A percentile compares a stretch with the other conserved stretches of the same genome.
These are phyloP conservation scores for Danio jaintianensis DNA, from an alignment of 2,797 vertebrate genomes.

Conservation along the genomic window DNA sequence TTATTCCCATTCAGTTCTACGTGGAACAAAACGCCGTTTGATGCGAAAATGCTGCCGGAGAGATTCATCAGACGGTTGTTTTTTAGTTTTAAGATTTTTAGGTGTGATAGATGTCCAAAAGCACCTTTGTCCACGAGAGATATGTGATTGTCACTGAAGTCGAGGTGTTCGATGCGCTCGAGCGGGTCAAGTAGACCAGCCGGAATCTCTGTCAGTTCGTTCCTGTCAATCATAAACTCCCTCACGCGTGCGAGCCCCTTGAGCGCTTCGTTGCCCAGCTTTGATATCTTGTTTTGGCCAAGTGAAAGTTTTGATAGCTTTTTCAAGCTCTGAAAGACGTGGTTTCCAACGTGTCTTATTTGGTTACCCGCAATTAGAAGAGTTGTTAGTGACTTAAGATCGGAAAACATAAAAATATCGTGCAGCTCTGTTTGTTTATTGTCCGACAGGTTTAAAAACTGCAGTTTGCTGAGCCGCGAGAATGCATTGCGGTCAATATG, in stretches of 20 bases:
- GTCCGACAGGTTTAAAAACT: slow-evolving; percentile 89
- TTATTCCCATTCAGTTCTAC: slow-evolving; percentile 91
- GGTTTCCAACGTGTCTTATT: slow-evolving; percentile 81
- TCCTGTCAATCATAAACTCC: slow-evolving; percentile 88
- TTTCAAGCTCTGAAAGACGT: slow-evolving; percentile 87
- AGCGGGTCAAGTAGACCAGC: slow-evolving; percentile 85
- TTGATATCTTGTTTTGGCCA: slow-evolving; percentile 85
- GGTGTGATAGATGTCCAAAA: slow-evolving; percentile 78
- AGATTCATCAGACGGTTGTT: slow-evolving; percentile 86
- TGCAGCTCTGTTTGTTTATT: slow-evolving; percentile 87
- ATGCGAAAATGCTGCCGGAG: slow-evolving; percentile 82
- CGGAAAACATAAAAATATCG: slow-evolving; percentile 82
- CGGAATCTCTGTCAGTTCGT: slow-evolving; percentile 85
- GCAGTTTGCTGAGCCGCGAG: slow-evolving; percentile 84
- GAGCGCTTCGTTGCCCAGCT: slow-evolving; percentile 82
- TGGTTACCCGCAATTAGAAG: slow-evolving; percentile 89
- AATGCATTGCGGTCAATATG: slow-evolving; percentile 89
- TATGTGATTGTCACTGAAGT: slow-evolving; percentile 87
- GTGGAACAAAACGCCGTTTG: slow-evolving; percentile 84
- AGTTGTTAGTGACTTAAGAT: slow-evolving; percentile 83
- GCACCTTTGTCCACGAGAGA: slow-evolving; percentile 77
- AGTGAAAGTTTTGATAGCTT: slow-evolving; percentile 86
- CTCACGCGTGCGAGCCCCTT: slow-evolving; percentile 83
- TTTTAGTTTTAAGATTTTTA: slow-evolving; percentile 88
- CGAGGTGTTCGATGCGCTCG: slow-evolving; percentile 84